phyloP scores from a whole-genome alignment of 2,113 vertebrate genomes.

The Petrocephalus zakoni region DNA sequence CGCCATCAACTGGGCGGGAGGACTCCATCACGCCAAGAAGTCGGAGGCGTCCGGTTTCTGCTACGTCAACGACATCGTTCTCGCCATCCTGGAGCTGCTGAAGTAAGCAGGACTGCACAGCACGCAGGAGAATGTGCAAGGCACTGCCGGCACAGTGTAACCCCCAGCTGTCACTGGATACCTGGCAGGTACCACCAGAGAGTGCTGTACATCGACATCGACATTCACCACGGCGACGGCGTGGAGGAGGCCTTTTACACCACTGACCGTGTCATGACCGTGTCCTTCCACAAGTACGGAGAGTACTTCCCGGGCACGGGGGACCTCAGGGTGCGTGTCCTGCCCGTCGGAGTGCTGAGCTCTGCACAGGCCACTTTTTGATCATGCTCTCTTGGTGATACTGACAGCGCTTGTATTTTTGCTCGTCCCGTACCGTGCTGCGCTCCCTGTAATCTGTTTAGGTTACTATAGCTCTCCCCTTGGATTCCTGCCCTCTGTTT shows the following conservation, averaged over 20 bases:
- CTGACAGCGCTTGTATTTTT: neutral
- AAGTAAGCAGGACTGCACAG: slow-evolving; percentile 66
- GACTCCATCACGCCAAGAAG: slow-evolving; percentile 95
- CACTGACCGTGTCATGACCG: slow-evolving; percentile 96
- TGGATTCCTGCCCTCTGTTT: neutral
- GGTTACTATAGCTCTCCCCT: neutral
- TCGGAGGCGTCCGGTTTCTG: slow-evolving; percentile 96
- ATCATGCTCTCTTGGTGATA: neutral
- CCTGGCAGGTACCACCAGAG: slow-evolving; percentile 88
- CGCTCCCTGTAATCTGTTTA: too few relatives aligned
- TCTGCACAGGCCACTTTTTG: neutral
- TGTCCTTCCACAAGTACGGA: slow-evolving; percentile 96
- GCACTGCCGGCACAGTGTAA: neutral
- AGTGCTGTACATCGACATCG: slow-evolving; percentile 95
- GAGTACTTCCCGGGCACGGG: slow-evolving; percentile 98
- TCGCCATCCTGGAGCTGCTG: slow-evolving; percentile 91
- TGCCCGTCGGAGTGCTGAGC: neutral
- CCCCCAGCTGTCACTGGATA: neutral
- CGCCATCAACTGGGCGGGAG: slow-evolving; percentile 95
- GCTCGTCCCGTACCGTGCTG: too few relatives aligned
- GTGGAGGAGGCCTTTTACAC: slow-evolving; percentile 98
- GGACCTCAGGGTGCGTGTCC: slow-evolving; percentile 79
- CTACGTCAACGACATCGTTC: slow-evolving; percentile 95
- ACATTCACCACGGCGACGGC: slow-evolving; percentile 95
- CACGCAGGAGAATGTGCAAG: neutral